Conservation (phyloP, 2,797 vertebrate species). For the Urosaurus nigricauda region DNA sequence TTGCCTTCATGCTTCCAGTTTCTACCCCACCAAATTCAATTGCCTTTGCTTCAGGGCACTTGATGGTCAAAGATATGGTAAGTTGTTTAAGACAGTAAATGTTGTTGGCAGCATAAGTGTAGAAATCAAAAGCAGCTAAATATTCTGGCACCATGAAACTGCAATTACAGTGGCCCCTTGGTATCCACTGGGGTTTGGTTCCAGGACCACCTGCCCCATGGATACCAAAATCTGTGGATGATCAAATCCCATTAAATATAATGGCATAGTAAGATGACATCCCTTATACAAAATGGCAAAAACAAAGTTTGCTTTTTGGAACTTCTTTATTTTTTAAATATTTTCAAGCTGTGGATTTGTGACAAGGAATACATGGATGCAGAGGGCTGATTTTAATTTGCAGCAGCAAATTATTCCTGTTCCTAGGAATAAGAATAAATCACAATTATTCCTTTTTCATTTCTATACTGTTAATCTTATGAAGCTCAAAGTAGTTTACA, state of each 20-base stretch:
- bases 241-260: too few relatives aligned
- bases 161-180: not conserved
- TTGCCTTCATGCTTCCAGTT: constrained; percentile 97
- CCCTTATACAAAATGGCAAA: too few relatives aligned
- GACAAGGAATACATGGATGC: too few relatives aligned
- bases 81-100: constrained; percentile 58
- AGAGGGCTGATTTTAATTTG: not conserved
- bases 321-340: too few relatives aligned
- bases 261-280: too few relatives aligned
- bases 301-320: too few relatives aligned
- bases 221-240: too few relatives aligned
- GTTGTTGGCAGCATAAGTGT: not conserved
- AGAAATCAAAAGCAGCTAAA: not conserved
- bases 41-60: constrained; percentile 94
- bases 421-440: too few relatives aligned
- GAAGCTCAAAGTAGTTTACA: not conserved
- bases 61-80: constrained; percentile 98
- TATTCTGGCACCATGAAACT: not conserved
- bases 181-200: too few relatives aligned
- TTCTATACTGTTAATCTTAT: not conserved
- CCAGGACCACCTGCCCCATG: too few relatives aligned
- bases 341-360: too few relatives aligned
- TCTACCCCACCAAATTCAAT: constrained; percentile 98
- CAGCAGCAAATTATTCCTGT: not conserved
- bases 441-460: not conserved